A percentile compares a stretch with the other conserved stretches of the same genome.
phyloP scores from a whole-genome alignment of 2,888 invertebrate species.

The Eretmocerus hayati region DNA sequence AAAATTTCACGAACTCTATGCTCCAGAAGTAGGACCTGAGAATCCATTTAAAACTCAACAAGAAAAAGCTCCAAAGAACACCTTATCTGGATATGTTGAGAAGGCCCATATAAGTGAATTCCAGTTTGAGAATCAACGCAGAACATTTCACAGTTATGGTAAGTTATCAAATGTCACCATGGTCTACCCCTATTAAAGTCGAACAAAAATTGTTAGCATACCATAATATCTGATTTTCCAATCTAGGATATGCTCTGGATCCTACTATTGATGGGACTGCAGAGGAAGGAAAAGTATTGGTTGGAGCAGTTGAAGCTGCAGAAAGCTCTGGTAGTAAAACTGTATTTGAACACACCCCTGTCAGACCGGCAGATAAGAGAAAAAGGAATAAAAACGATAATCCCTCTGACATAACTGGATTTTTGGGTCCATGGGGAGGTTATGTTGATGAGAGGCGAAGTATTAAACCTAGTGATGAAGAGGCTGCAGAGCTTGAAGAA shows the following conservation, averaged over 20 bases:
- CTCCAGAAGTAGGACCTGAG: slow-evolving; percentile 83
- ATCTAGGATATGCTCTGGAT: slow-evolving; percentile 78
- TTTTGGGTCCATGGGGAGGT: slow-evolving; percentile 96
- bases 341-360: slow-evolving; percentile 80
- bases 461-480: slow-evolving; percentile 87
- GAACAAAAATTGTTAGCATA: not conserved
- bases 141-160: slow-evolving; percentile 90
- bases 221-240: no score
- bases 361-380: slow-evolving; percentile 67
- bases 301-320: slow-evolving; percentile 62
- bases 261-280: slow-evolving; percentile 69
- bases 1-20: slow-evolving; percentile 89
- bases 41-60: slow-evolving; percentile 91
- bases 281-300: slow-evolving; percentile 47
- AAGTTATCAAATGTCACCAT: slow-evolving; percentile 1
- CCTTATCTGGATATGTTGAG: slow-evolving; percentile 89
- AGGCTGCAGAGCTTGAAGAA: slow-evolving; percentile 90
- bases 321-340: slow-evolving; percentile 73
- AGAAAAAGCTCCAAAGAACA: slow-evolving; percentile 81
- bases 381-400: slow-evolving; percentile 85
- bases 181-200: not conserved
- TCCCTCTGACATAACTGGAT: slow-evolving; percentile 88
- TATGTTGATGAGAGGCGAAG: slow-evolving; percentile 84
- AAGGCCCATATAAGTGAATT: slow-evolving; percentile 93
- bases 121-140: slow-evolving; percentile 92